Evolutionary conservation across 1,140 invertebrate species (phyloP).

Genomic region (Harpegnathos saltator): DNA sequence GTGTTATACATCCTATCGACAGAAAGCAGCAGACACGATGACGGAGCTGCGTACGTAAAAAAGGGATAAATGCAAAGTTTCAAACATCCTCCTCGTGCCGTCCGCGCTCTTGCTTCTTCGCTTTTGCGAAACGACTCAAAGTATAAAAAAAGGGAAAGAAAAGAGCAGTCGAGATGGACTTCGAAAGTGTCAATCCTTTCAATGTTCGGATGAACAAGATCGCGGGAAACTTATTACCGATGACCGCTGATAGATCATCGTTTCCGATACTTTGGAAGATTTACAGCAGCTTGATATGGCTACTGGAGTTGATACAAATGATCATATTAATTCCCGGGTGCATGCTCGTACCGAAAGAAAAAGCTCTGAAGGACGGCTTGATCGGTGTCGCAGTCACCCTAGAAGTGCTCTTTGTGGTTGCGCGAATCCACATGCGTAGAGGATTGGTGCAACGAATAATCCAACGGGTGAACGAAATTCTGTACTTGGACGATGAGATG

Average conservation of each 20-base stretch:
- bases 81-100: too few relatives aligned
- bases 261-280: conserved; percentile 3
- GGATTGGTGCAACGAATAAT: not conserved
- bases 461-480: not conserved
- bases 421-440: not conserved
- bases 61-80: too few relatives aligned
- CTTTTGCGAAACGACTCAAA: too few relatives aligned
- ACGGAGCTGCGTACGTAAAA: too few relatives aligned
- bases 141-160: too few relatives aligned
- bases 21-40: too few relatives aligned
- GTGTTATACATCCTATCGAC: too few relatives aligned
- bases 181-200: not conserved
- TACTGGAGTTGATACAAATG: not conserved
- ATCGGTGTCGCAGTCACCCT: not conserved
- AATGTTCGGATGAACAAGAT: conserved; percentile 2
- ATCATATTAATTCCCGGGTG: not conserved
- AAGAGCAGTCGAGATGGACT: too few relatives aligned
- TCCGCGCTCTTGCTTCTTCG: too few relatives aligned
- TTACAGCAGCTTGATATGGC: not conserved
- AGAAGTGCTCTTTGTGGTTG: not conserved
- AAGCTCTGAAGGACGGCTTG: not conserved
- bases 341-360: not conserved
- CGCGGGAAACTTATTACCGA: conserved; percentile 7
- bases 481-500: not conserved
- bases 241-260: not conserved